Base-by-base conservation (phyloP, 2,888 invertebrate species). In the Chymomyza procnemis region DNA sequence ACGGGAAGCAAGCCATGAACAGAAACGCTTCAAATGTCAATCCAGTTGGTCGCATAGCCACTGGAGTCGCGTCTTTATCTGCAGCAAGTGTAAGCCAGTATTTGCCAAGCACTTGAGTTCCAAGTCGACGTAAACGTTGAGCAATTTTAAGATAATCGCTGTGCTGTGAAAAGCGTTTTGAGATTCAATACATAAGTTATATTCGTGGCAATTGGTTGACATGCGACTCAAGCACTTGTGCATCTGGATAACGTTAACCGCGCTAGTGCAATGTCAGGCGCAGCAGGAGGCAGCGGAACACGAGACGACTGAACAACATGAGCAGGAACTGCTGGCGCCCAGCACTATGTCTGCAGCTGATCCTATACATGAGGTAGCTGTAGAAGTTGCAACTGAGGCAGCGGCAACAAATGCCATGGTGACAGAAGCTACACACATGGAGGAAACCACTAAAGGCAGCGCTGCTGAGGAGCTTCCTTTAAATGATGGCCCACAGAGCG, bases 31-130 rank as follows among this genome's bases (percentile, higher is more conserved):
- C 54, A 47, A 54, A 54, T 54, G 48, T 18, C 16, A 14, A 9
- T 50, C 16, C 48, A 50, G 48, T 50, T 50, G 48, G 48, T 50
- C 16, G 48, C 3, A 9, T 41, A 41, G 12, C 34, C 34, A 0
- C 34, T 18, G 16, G 48, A 4, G 1, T 47, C 47, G 47, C 47
- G 14, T n/a, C n/a, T 47, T 50, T 48, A 55, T 34, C 5, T 19
- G 54, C 22, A 14, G 19, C 55, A 18, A 16, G 2, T n/a, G n/a
- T 34, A 9, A 8, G 30, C 16, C 16, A 19, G 55, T 73, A 66
- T 82, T 78, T 76, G 70, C 26, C 55, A 1, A 78, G 67, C 80
- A 75, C 75, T 80, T 58, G 26, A 67, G 12, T 16, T 8, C 2
- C 41, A 41, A 41, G 46, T 47, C n/a, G 30, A 46, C 16, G 63